Evolutionary conservation across 2,797 vertebrate genomes (phyloP).

Genomic region (Buphagus erythrorhynchus): DNA sequence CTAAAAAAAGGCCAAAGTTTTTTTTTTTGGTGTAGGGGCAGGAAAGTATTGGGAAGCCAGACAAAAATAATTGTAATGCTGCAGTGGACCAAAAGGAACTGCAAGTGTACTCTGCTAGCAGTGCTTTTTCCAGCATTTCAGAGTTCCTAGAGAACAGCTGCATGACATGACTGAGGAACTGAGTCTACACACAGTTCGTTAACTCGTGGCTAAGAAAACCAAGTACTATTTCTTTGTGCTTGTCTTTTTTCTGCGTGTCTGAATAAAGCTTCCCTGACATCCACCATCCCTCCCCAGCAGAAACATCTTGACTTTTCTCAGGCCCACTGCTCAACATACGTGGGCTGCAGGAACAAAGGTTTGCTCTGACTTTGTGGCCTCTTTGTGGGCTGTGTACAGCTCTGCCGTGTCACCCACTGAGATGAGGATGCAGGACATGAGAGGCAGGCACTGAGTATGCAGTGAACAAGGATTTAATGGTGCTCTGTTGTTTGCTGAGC

Average conservation of each 20-base stretch:
- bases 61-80: not conserved
- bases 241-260: not conserved
- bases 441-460: not conserved
- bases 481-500: not conserved
- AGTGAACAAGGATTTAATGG: not conserved
- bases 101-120: not conserved
- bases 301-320: conserved; percentile 1
- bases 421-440: conserved; percentile 1
- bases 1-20: not conserved
- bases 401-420: not conserved
- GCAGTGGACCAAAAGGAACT: not conserved
- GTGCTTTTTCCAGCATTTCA: conserved; percentile 2
- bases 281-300: not conserved
- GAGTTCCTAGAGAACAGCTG: conserved; percentile 16
- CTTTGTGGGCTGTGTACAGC: not conserved
- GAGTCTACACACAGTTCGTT: conserved; percentile 44
- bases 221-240: not conserved
- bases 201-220: not conserved
- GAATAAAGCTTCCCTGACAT: not conserved
- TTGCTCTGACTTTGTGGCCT: not conserved
- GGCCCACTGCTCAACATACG: not conserved
- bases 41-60: not conserved
- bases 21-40: not conserved
- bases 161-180: not conserved
- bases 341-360: not conserved